These are phyloP conservation scores for Petrocephalus microphthalmus DNA, from an alignment of 2,113 vertebrate species.

Conservation along the genomic window DNA sequence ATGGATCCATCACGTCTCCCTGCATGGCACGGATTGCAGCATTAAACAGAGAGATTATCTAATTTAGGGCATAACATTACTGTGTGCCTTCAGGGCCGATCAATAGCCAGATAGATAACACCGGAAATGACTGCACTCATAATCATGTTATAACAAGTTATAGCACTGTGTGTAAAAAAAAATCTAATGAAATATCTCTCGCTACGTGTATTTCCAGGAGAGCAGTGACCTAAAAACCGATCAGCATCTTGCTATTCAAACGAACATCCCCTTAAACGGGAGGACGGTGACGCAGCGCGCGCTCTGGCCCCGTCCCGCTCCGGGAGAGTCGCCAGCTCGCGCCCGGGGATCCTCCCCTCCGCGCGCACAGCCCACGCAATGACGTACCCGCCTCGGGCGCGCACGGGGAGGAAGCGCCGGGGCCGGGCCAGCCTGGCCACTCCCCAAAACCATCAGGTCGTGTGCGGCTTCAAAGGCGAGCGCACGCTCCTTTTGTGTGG, in stretches of 20 bases:
- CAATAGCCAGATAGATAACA: background rate
- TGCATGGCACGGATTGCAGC: slow-evolving; percentile 38
- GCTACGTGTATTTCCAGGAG: background rate
- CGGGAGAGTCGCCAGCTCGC: slow-evolving; percentile 39
- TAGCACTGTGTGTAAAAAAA: background rate
- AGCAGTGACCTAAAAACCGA: background rate
- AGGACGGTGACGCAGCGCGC: background rate
- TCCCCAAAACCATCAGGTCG: slow-evolving; percentile 9
- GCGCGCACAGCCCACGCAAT: slow-evolving; percentile 62
- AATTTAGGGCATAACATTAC: background rate
- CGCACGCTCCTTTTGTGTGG: slow-evolving; percentile 14
- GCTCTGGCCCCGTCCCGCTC: slow-evolving; percentile 45
- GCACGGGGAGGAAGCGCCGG: slow-evolving; percentile 49
- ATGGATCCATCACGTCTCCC: slow-evolving; percentile 72
- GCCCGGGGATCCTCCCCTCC: slow-evolving; percentile 54
- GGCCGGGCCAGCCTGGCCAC: background rate
- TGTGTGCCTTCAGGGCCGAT: background rate
- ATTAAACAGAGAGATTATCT: background rate
- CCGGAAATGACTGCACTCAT: background rate
- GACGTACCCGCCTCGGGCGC: slow-evolving; percentile 50
- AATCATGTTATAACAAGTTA: background rate
- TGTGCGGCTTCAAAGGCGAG: background rate
- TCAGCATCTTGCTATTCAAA: background rate
- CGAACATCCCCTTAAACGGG: background rate
- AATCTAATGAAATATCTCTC: background rate